Evolutionary conservation across 2,888 invertebrate species (phyloP).

Genomic region (Philaethria dido): DNA sequence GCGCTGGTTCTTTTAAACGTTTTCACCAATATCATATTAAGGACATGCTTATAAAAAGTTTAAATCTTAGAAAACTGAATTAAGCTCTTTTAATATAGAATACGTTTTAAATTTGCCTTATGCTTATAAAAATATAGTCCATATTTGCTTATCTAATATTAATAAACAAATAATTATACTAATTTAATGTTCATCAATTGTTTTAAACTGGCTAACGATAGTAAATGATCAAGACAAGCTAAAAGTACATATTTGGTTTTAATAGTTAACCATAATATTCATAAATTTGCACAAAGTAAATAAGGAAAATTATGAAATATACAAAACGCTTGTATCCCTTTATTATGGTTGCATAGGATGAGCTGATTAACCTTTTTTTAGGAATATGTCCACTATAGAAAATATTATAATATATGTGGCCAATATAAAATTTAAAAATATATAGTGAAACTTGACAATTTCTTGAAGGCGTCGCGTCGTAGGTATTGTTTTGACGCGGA

Average conservation of each 20-base stretch:
- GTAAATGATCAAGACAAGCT: too few relatives aligned
- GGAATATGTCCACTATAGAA: background rate
- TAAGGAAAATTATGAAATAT: constrained; percentile 3
- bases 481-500: constrained; percentile 41
- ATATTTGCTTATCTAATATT: too few relatives aligned
- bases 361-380: constrained; percentile 1
- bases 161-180: too few relatives aligned
- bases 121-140: too few relatives aligned
- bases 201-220: background rate
- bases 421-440: background rate
- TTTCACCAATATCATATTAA: too few relatives aligned
- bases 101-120: too few relatives aligned
- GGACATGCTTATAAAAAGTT: too few relatives aligned
- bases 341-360: background rate
- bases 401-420: background rate
- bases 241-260: too few relatives aligned
- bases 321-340: constrained; percentile 1
- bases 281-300: background rate
- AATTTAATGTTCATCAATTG: background rate
- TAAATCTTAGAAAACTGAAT: too few relatives aligned
- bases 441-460: constrained; percentile 18
- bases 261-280: background rate
- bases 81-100: too few relatives aligned
- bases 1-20: too few relatives aligned
- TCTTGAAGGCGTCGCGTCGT: constrained; percentile 7